Base-by-base conservation (phyloP, 2,113 vertebrate genomes). In the Piaya cayana region DNA sequence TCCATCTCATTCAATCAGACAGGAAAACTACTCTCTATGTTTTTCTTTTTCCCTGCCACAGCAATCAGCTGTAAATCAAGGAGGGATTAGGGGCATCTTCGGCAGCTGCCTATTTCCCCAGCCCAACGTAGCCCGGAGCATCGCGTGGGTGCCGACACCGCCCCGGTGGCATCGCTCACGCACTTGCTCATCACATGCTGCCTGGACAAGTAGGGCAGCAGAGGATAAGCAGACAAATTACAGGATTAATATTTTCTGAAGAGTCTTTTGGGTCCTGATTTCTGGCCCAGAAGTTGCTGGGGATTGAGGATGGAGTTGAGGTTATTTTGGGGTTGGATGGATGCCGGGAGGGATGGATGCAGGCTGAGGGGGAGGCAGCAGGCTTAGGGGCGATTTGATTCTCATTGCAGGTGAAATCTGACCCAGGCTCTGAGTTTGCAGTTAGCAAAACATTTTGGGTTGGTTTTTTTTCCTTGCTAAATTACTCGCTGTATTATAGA, bases 341-440 rank as follows among this genome's bases (percentile, higher is more conserved):
- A 8, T 53, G 30, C 2, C 16, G 45, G 45, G 45, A 8, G 9
- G 1, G 4, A 15, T 3, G 47, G 83, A 11, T 53, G 79, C 8
- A 37, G 50, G 45, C 58, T 84, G 87, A 71, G 70, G 52, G 84
- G 84, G 80, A 83, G 93, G 83, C 56, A 92, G 68, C 53, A 49
- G 34, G 1, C 47, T 56, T 62, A 37, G 36, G 63, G 34, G 39
- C 45, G 63, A 92, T 77, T 83, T 67, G 60, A 88, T 74, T 90
- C 95, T 59, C 45, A 12, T 32, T n/a, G 37, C 60, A 74, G 22
- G 12, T 1, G 3, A 81, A 85, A 92, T 27, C 71, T 70, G 88
- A 96, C 92, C 92, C 87, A 30, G 60, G 21, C 67, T 92, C 65
- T 0, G 58, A 78, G 94, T 94, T 92, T 70, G 76, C 76, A 60